Conservation (phyloP, 2,113 vertebrate genomes). For the Cryptotis parvus region DNA sequence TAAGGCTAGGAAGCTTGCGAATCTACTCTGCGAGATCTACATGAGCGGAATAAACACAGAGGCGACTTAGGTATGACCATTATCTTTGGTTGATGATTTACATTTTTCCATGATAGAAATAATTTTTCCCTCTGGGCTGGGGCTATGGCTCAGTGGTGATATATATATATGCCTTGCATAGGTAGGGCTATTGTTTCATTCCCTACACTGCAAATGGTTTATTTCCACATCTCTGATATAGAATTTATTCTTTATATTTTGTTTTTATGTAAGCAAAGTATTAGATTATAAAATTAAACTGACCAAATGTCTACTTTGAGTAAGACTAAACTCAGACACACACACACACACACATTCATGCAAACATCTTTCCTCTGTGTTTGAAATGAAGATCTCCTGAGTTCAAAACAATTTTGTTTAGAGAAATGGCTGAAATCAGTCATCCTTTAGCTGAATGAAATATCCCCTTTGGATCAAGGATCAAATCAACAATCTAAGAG, state of each 20-base stretch:
- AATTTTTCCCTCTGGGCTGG: neutral
- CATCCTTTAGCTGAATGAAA: neutral
- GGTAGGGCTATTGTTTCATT: too few relatives aligned
- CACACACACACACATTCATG: neutral
- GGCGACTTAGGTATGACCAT: neutral
- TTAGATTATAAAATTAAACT: constrained; percentile 24
- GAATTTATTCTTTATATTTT: neutral
- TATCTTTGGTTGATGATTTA: constrained; percentile 5
- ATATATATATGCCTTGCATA: too few relatives aligned
- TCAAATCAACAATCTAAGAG: constrained; percentile 11
- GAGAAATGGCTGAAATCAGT: neutral
- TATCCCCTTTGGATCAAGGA: neutral
- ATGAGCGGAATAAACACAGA: neutral
- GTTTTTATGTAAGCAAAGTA: constrained; percentile 10
- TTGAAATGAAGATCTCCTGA: neutral
- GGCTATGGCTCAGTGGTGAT: too few relatives aligned
- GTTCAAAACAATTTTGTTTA: constrained; percentile 2
- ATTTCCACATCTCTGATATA: constrained; percentile 7
- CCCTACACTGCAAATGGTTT: neutral
- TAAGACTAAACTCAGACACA: neutral
- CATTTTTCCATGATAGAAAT: neutral
- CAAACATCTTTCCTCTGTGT: neutral
- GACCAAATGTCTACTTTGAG: neutral
- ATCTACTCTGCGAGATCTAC: neutral
- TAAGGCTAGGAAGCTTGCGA: neutral